A percentile compares a stretch with the other conserved stretches of the same genome.
These are phyloP conservation scores for Pantelozetes paolii DNA, from an alignment of 2,888 invertebrate genomes.

Conservation along the genomic window DNA sequence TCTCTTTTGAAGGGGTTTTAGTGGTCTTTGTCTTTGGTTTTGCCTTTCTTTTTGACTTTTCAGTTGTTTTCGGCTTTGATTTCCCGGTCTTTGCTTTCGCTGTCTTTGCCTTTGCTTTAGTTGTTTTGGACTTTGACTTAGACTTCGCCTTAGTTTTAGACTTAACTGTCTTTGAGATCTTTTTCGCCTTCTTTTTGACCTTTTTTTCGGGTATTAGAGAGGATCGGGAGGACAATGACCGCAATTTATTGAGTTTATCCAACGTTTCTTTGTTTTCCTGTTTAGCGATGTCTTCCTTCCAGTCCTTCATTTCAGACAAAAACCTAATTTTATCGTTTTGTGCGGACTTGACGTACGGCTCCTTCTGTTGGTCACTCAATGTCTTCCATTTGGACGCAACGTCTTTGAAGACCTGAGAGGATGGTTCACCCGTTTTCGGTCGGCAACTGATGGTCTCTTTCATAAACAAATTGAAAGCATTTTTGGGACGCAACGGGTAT, in stretches of 20 bases:
- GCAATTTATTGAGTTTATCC: neutral
- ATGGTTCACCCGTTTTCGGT: neutral
- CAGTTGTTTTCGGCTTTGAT: neutral
- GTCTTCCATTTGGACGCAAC: slow-evolving; percentile 24
- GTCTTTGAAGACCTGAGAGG: neutral
- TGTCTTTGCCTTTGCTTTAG: slow-evolving; percentile 14
- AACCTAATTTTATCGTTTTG: slow-evolving; percentile 33
- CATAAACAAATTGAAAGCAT: slow-evolving; percentile 26
- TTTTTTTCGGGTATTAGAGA: neutral
- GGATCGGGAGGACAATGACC: neutral
- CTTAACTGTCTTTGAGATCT: neutral
- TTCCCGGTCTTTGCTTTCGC: neutral
- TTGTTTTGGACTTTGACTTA: neutral
- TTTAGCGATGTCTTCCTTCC: slow-evolving; percentile 34
- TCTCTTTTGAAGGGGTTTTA: neutral
- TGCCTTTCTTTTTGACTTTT: slow-evolving; percentile 23
- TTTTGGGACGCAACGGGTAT: slow-evolving; percentile 29
- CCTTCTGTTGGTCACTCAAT: slow-evolving; percentile 16
- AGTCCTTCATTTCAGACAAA: slow-evolving; percentile 30
- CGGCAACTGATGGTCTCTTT: neutral
- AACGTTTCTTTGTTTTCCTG: slow-evolving; percentile 28
- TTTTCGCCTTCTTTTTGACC: neutral
- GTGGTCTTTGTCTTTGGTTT: slow-evolving; percentile 3
- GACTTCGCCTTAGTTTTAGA: neutral
- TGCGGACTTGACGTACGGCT: slow-evolving; percentile 10